Base-by-base conservation (phyloP, 2,113 vertebrate genomes). In the Melanotaenia duboulayi region DNA sequence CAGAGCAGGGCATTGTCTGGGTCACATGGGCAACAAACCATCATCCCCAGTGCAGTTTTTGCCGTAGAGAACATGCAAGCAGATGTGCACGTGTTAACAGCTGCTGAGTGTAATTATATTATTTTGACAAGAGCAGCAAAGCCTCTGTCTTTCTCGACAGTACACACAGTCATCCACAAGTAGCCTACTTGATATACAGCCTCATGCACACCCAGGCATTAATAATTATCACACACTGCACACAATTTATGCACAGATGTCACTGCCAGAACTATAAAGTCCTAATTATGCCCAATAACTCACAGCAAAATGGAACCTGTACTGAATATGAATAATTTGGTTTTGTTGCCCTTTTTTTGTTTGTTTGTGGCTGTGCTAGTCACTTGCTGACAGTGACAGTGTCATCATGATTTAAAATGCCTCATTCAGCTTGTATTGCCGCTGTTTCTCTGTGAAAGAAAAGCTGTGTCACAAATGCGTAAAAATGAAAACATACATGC, bases 241-340 rank as follows among this genome's bases (percentile, higher is more conserved):
- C 76, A 72, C 84, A 83, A 79, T 80, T 78, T 82, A 72, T 74
- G 65, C 70, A 71, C 57, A 85, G 74, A 84, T 83, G 81, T 68
- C 74, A 71, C 52, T 57, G 73, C 69, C 77, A 76, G 76, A 89
- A 75, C 74, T 52, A 79, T 77, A 74, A 89, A 81, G 62, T 40
- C 65, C 59, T 83, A 78, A 85, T 85, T 82, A 81, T 44, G 49
- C 13, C 55, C 61, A 63, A 79, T 86, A 78, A 86, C 67, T 87
- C 70, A 83, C 56, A 75, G 10, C 72, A 65, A 75, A 69, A 72
- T 74, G 48, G 42, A 80, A 79, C 70, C 76, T 78, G 70, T 13
- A 35, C 20, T 55, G 82, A 82, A 83, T 83, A 74, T 49, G 79
- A 80, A 86, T 81, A 65, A 59, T 76, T 48, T 20, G 46, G 39